Evolutionary conservation across 2,888 invertebrate species (phyloP), one percentile per base, ranked within the genome.

Genomic region (Adelphocoris suturalis): DNA sequence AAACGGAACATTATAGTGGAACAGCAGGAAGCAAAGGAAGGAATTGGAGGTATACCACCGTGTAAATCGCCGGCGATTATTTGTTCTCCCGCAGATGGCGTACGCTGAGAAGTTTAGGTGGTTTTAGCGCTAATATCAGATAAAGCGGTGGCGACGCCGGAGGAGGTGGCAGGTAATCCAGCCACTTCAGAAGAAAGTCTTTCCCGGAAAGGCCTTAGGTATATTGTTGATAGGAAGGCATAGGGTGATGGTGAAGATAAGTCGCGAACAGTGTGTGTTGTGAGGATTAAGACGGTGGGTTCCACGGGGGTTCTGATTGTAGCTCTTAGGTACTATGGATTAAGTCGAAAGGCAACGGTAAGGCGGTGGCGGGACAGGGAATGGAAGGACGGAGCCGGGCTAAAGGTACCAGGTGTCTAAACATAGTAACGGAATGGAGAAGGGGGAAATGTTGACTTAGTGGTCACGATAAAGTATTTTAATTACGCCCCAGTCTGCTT

Each of bases 391-490:
- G 75, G 61, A 76, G 48, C 48, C 75, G 52, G 85, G 57, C 47
- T 48, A 80, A 37, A 78, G 90, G 81, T 88, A 91, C 90, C 91
- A 91, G 91, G 91, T 91, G 91, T 91, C 90, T 91, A 91, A 91
- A 91, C 91, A 91, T 89, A 89, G 89, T 48, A 89, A 47, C 88
- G 52, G 88, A 48, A 48, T 37, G 78, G 78, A 52, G 88, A 55
- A 90, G 90, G 90, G 55, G 89, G 80, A 86, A 81, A 84, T 91
- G 91, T 91, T 91, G 91, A 91, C 91, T 91, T 91, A 91, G 90
- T 85, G 91, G 91, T 90, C 89, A 87, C 90, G 91, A 91, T 91
- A 91, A 91, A 91, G 91, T 91, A 91, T 91, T 91, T 91, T 91
- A 91, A 91, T 91, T 91, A 91, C 90, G 86, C 90, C 76, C 90